Evolutionary conservation across 1,140 invertebrate species (phyloP), one percentile per base, ranked within the genome.

Genomic region (Drosophila sechellia): DNA sequence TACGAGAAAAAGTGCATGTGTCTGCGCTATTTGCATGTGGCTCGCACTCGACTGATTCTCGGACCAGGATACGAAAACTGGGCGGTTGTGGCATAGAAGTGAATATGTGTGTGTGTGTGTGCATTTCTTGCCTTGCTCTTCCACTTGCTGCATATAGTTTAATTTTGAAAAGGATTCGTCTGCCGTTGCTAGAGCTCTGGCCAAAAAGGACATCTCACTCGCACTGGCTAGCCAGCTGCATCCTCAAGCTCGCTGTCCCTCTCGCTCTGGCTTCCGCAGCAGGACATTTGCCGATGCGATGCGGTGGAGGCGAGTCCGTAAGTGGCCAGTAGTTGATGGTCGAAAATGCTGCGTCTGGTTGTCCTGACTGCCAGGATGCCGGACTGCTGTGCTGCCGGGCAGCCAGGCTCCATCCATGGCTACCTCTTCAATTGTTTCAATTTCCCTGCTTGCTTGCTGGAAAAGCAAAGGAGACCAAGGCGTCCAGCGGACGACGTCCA

Each of bases 11-110:
- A 87, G 75, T 89, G 84, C 79, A 87, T 87, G 76, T 87, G 84
- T 84, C 83, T 87, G 84, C 83, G 79, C 79, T 87, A 87, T 87
- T 87, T 89, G 83, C 84, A 87, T 87, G 79, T 89, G 84, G 79
- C 79, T 89, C 71, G 54, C 79, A 84, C 81, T 79, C 74, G 77
- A 87, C 80, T 83, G 83, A 59, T 75, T 87, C 75, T 73, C 54
- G 53, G 63, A 64, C 61, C 65, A 71, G 69, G 63, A 71, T 63
- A 66, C 64, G 78, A 66, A 81, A 63, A 45, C 45, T 66, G 65
- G 50, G 59, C 49, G 60, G 64, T 58, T 59, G 42, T 17, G 6
- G 42, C 3, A 10, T 45, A 17, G 3, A 5, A 13, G 12, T 39
- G 13, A 5, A 13, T 39, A 5, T 39, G 37, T 46, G 43, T 22